These are phyloP conservation scores for Macrosiphum euphorbiae DNA, from an alignment of 2,888 invertebrate species.

Conservation along the genomic window DNA sequence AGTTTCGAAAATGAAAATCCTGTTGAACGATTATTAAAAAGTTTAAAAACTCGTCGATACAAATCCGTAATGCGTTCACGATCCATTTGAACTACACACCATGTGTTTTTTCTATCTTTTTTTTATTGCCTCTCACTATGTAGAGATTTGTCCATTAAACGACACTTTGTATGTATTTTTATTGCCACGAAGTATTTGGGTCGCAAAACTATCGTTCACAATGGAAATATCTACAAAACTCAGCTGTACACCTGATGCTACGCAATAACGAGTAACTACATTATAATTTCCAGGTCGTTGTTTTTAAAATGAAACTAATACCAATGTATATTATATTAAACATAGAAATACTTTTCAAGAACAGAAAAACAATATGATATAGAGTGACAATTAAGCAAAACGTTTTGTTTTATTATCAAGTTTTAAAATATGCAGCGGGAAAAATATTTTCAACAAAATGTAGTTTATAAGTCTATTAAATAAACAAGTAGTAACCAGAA, in stretches of 20 bases:
- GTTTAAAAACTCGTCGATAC: neutral
- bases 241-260: neutral
- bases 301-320: conserved; percentile 8
- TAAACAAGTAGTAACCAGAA: neutral
- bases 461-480: neutral
- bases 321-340: neutral
- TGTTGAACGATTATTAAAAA: neutral
- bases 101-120: neutral
- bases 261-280: neutral
- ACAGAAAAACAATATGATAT: neutral
- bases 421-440: neutral
- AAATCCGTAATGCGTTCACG: neutral
- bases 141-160: neutral
- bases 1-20: neutral
- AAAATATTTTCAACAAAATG: neutral
- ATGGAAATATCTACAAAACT: neutral
- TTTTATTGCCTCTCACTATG: neutral
- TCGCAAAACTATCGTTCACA: neutral
- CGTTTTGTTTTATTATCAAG: neutral
- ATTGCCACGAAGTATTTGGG: conserved; percentile 25
- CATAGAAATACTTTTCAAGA: neutral
- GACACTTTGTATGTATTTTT: neutral
- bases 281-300: neutral
- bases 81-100: neutral
- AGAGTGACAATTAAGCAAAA: neutral